Base-by-base conservation (phyloP, 1,140 invertebrate genomes). In the Cotesia vestalis region DNA sequence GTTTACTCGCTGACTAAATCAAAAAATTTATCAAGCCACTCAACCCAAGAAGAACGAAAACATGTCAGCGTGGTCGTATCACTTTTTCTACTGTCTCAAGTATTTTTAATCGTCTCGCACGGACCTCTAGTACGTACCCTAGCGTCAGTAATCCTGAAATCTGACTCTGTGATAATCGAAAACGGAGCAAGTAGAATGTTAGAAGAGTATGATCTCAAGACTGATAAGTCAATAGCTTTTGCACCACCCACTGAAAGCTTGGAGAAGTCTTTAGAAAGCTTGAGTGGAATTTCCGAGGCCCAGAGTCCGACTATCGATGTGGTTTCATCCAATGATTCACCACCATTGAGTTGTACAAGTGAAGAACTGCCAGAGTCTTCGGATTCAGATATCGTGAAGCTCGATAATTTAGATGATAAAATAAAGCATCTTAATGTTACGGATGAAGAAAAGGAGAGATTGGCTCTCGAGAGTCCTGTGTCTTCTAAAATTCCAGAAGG, bases 51-150 rank as follows among this genome's bases (percentile, higher is more conserved):
- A 6, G 85, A 87, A 70, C 79, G 78, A 62, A 87, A 86, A 73
- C 80, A 83, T 17, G 81, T 87, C 11, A 96, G 95, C 71, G 93
- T 94, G 69, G 94, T 98, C 3, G 95, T 98, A 0, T 91, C 96
- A 0, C 87, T 99, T 59, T 99, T 97, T 88, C 86, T 99, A 53
- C 85, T 98, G 53, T 98, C 96, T 4, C 94, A 98, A 91, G 95
- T 98, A n/a, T 98, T 98, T 87, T 88, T 98, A 38, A 98, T 99
- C 72, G 91, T 98, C 68, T 94, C 93, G 1, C 94, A 98, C 81
- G 90, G 91, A 6, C 95, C 96, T 2, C 89, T 99, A 66, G 95
- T 98, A 8, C 92, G 94, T 79, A 92, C 94, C 0, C 82, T 99
- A 69, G 95, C 96, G 36, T 93, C 94, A 87, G 94, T 97, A 40